A percentile compares a stretch with the other conserved stretches of the same genome.
Conservation (phyloP, 2,888 invertebrate genomes). For the Zaprionus lineosus region DNA sequence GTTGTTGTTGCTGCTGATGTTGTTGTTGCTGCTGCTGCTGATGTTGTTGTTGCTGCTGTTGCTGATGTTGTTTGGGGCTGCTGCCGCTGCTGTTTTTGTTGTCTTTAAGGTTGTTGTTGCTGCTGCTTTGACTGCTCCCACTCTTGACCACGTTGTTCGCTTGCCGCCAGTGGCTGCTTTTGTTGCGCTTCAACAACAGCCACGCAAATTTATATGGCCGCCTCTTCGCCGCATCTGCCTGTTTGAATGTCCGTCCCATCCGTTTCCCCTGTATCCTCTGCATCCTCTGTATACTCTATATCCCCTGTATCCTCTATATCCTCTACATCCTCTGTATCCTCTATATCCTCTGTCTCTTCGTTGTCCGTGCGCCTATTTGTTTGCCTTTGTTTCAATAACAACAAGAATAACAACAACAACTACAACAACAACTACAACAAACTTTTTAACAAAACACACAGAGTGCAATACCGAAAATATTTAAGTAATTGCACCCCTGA, state of each 20-base stretch:
- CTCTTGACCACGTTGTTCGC: constrained; percentile 23
- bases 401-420: constrained; percentile 18
- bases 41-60: constrained; percentile 22
- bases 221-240: no score
- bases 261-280: no score
- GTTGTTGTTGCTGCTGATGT: background rate
- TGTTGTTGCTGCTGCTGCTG: background rate
- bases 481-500: constrained; percentile 41
- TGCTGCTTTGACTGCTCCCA: constrained; percentile 22
- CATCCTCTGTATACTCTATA: no score
- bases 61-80: constrained; percentile 14
- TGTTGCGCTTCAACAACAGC: constrained; percentile 37
- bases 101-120: background rate
- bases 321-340: no score
- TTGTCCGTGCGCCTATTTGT: constrained; percentile 26
- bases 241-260: no score
- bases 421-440: constrained; percentile 13
- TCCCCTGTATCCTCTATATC: no score
- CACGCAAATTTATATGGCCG: constrained; percentile 34
- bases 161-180: constrained; percentile 31
- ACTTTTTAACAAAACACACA: constrained; percentile 4
- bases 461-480: constrained; percentile 20
- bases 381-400: constrained; percentile 39
- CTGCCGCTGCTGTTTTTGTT: background rate
- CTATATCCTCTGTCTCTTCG: background rate